Base-by-base conservation (phyloP, 2,797 vertebrate species). In the Myotis planiceps region DNA sequence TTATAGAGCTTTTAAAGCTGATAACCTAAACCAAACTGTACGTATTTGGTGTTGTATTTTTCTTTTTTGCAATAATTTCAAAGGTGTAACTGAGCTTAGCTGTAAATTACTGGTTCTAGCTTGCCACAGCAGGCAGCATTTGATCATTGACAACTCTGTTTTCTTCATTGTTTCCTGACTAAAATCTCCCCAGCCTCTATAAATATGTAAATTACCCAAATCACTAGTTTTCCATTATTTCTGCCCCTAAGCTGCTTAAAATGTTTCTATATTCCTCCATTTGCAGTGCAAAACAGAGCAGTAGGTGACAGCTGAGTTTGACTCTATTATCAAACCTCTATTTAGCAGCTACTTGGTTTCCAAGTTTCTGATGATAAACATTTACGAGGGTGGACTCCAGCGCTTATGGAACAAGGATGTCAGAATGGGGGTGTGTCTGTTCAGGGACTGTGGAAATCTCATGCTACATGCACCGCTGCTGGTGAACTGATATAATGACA, bases 41-140 rank as follows among this genome's bases (percentile, higher is more conserved):
- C 6, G 88, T 69, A 95, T 90, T 39, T 27, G 39, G 87, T 82
- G 45, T 90, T 92, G 86, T 82, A 0, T 83, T 65, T 60, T 69
- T 23, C 29, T 66, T 68, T 85, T 88, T 71, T 68, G 42, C 68
- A 92, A 72, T 86, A 94, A 94, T 97, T 97, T 96, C 88, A 83
- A 91, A 97, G 92, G 75, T 97, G 94, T 96, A 95, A 96, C 88
- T 96, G 97, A 98, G 97, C 94, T 97, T 90, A 90, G 95, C 93
- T 97, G 92, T 96, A 97, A 97, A 97, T 97, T 96, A 94, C 96
- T 89, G 89, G 92, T 74, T 98, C 96, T 87, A 87, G 95, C 83
- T 96, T 45, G 82, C 82, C 60, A 5, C 88, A 88, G 95, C 95
- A 92, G 51, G 58, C 60, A 58, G 80, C 1, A 6, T 96, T 98